Base-by-base conservation (phyloP, 2,888 invertebrate genomes). In the Eurytoma adleriae region DNA sequence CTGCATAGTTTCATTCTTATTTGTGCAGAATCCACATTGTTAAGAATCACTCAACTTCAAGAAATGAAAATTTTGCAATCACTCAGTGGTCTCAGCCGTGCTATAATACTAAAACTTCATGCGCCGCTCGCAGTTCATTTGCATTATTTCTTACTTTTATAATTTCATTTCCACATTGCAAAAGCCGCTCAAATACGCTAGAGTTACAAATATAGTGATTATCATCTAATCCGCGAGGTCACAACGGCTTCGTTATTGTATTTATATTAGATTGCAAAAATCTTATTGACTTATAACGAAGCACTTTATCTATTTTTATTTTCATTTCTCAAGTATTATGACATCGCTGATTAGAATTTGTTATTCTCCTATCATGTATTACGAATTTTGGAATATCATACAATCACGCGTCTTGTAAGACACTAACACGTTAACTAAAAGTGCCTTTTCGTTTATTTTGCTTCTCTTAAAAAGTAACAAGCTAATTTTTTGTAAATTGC, bases 341-440 rank as follows among this genome's bases (percentile, higher is more conserved):
- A 83, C 83, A 80, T 78, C 64, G 79, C 78, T 81, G 85, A 84
- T 84, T 84, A 83, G 81, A 83, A 79, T 79, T 76, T 69, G 75
- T 83, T 78, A 78, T 82, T 82, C 78, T 78, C 80, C 79, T 71
- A 83, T 84, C 81, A 83, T 40, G 40, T 78, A 83, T 84, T 85
- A 84, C 80, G 84, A 83, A 83, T 83, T 84, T 80, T 59, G 30
- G 20, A 78, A 82, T 86, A 85, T 84, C 83, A 85, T 88, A 88
- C 84, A 88, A 89, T 84, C 80, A 87, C 83, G 86, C 83, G 86
- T 85, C 85, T 85, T 85, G 79, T 85, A 87, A 84, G 87, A 87
- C 86, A 86, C 85, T 86, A 84, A 85, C 84, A 86, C 73, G 86
- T 87, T 84, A 87, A 87, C 87, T 84, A 85, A 86, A 77, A 78